Conservation (phyloP, 2,888 invertebrate genomes). For the Gastrophysa polygoni region DNA sequence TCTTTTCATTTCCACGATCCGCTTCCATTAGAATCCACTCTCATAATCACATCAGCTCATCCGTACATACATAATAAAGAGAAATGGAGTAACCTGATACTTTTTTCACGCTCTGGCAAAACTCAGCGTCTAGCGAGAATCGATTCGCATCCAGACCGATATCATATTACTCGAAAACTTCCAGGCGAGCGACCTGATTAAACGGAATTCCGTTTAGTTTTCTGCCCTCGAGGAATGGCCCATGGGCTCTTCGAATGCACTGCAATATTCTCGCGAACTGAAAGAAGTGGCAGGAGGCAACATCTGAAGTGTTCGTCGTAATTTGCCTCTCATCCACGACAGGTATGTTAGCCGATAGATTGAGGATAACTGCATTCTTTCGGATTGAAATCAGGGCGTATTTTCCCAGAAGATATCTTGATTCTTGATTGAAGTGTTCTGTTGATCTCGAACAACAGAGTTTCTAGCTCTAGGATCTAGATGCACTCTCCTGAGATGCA, state of each 20-base stretch:
- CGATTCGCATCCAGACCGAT: background rate
- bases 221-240: background rate
- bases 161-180: background rate
- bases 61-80: no score
- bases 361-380: background rate
- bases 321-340: conserved; percentile 31
- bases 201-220: background rate
- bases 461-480: no score
- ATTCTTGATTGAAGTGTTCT: no score
- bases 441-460: no score
- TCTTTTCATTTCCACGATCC: no score
- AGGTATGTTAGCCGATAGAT: conserved; percentile 25
- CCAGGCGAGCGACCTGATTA: background rate
- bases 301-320: conserved; percentile 17
- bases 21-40: no score
- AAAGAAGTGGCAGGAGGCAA: background rate
- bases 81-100: no score
- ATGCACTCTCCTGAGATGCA: no score
- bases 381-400: background rate
- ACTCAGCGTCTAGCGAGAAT: background rate
- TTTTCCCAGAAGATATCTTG: no score
- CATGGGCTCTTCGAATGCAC: background rate
- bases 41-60: no score
- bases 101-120: no score
- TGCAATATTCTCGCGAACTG: background rate